Evolutionary conservation across 2,797 vertebrate genomes (phyloP).

Genomic region (Pipistrellus nathusii): DNA sequence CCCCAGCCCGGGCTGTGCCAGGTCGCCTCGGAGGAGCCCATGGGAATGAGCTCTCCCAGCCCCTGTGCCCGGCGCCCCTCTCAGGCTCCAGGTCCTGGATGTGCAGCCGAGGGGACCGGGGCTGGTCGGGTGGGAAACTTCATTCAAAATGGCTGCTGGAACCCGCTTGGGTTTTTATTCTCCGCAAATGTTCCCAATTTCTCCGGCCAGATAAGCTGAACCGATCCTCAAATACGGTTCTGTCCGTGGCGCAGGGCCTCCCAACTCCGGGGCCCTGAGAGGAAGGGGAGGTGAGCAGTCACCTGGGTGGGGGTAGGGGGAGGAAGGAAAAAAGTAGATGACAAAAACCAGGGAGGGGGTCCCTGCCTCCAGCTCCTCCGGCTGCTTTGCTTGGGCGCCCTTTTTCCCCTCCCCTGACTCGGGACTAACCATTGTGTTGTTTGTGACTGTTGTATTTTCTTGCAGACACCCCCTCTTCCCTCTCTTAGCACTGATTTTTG

Average conservation of each 20-base stretch:
- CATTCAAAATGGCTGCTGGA: slow-evolving; percentile 89
- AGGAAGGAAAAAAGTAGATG: neutral
- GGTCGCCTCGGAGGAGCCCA: neutral
- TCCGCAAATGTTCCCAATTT: slow-evolving; percentile 81
- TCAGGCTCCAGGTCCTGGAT: slow-evolving; percentile 36
- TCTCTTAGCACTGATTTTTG: slow-evolving; percentile 99
- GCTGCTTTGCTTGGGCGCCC: slow-evolving; percentile 71
- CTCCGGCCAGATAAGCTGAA: slow-evolving; percentile 59
- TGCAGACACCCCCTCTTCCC: slow-evolving; percentile 99
- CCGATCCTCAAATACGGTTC: slow-evolving; percentile 44
- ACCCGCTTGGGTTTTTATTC: slow-evolving; percentile 85
- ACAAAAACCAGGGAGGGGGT: slow-evolving; percentile 50
- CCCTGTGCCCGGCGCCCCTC: neutral
- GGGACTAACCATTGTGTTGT: slow-evolving; percentile 83
- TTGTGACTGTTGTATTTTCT: slow-evolving; percentile 94
- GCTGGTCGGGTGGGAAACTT: slow-evolving; percentile 82
- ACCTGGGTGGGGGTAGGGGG: slow-evolving; percentile 25
- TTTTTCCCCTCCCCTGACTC: slow-evolving; percentile 2
- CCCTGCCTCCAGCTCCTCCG: slow-evolving; percentile 50
- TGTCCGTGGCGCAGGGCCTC: slow-evolving; percentile 62
- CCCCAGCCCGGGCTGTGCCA: neutral
- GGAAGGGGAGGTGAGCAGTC: slow-evolving; percentile 60
- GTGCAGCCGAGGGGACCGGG: slow-evolving; percentile 57
- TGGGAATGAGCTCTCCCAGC: fast-evolving
- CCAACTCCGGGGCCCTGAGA: slow-evolving; percentile 41